phyloP scores from a whole-genome alignment of 2,888 invertebrate species.

The Apamea epomidion region DNA sequence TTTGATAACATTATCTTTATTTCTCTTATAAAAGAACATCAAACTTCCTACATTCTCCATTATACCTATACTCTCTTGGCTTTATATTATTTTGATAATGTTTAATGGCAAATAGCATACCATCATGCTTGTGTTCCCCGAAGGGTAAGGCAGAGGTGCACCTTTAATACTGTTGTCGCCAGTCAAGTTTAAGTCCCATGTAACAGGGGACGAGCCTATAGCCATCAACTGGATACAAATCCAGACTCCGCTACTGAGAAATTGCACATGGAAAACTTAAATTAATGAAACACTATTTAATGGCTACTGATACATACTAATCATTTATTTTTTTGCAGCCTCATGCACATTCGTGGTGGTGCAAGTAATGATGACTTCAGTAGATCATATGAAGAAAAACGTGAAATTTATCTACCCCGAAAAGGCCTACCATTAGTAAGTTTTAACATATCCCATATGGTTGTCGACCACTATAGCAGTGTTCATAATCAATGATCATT shows the following conservation, averaged over 20 bases:
- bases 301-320: not conserved
- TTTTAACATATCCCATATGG: constrained; percentile 36
- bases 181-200: not conserved
- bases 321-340: constrained; percentile 89
- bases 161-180: not conserved
- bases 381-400: constrained; percentile 93
- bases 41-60: not conserved
- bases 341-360: constrained; percentile 95
- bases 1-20: not conserved
- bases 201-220: not conserved
- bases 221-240: not conserved
- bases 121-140: not conserved
- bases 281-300: not conserved
- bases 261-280: too few relatives aligned
- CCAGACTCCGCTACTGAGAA: not conserved
- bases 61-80: not conserved
- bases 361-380: constrained; percentile 94
- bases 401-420: constrained; percentile 92
- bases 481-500: not conserved
- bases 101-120: not conserved
- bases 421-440: constrained; percentile 91
- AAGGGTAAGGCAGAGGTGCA: not conserved
- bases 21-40: not conserved
- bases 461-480: not conserved
- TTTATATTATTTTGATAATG: not conserved